Percentiles rank a stretch among this genome's conserved stretches.
phyloP scores from a whole-genome alignment of 2,113 vertebrate species.

The Tenebrosternarchus preto region DNA sequence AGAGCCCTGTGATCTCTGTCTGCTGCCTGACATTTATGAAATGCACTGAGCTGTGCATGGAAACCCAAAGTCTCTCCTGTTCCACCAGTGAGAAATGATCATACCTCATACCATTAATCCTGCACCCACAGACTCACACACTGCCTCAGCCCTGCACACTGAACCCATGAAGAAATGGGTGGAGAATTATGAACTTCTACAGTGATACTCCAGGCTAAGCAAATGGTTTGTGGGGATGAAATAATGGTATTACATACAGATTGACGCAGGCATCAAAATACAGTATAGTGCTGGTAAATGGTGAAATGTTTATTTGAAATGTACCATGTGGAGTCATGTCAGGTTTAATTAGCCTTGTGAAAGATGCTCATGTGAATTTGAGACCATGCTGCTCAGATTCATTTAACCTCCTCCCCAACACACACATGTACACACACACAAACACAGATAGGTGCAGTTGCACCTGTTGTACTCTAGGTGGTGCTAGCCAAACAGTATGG shows the following conservation, averaged over 20 bases:
- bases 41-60: constrained; percentile 57
- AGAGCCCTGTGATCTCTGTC: constrained; percentile 1
- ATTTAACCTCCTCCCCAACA: too few species aligned
- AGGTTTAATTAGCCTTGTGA: too few species aligned
- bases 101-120: not conserved
- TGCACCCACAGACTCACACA: not conserved
- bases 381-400: too few species aligned
- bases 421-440: too few species aligned
- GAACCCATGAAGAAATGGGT: not conserved
- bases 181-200: not conserved
- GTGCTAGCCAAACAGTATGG: not conserved
- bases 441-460: not conserved
- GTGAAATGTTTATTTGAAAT: too few species aligned
- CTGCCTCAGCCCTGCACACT: not conserved
- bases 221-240: not conserved
- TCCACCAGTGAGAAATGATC: not conserved
- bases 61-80: constrained; percentile 52
- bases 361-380: too few species aligned
- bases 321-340: too few species aligned
- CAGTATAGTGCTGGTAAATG: not conserved
- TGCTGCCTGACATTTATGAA: constrained; percentile 49
- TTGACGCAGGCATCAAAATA: not conserved
- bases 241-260: not conserved
- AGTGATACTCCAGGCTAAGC: not conserved
- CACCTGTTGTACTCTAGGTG: not conserved